phyloP scores from a whole-genome alignment of 2,888 invertebrate species.

The Bombylius major region DNA sequence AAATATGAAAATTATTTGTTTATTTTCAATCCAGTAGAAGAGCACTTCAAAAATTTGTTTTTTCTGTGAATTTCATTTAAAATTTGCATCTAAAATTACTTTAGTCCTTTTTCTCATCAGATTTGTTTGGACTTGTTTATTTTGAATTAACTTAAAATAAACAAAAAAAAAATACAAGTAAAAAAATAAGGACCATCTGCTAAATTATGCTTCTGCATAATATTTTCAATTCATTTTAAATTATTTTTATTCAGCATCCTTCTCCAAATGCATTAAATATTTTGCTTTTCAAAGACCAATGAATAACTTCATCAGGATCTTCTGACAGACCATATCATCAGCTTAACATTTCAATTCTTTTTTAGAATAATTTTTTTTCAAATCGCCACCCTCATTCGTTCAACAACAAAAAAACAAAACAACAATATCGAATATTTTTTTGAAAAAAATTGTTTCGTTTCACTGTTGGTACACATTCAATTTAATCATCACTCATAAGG shows the following conservation, averaged over 20 bases:
- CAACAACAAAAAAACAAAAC: not conserved
- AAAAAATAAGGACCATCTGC: too few relatives aligned
- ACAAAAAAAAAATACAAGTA: too few relatives aligned
- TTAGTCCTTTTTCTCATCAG: too few relatives aligned
- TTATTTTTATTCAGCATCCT: not conserved
- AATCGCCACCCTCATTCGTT: not conserved
- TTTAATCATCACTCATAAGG: slow-evolving; percentile 38
- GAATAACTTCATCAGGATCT: slow-evolving; percentile 5
- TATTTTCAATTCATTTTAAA: too few relatives aligned
- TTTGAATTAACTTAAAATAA: too few relatives aligned
- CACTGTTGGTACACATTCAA: slow-evolving; percentile 36
- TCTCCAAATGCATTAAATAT: not conserved
- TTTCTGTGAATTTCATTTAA: too few relatives aligned
- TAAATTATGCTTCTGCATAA: too few relatives aligned
- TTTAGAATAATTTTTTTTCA: not conserved
- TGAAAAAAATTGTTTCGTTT: slow-evolving; percentile 31
- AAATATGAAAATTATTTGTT: too few relatives aligned
- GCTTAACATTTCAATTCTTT: not conserved
- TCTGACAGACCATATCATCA: slow-evolving; percentile 1
- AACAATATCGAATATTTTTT: not conserved
- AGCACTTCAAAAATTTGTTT: too few relatives aligned
- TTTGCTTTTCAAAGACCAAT: not conserved
- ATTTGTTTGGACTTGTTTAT: too few relatives aligned
- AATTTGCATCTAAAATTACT: too few relatives aligned
- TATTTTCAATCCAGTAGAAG: too few relatives aligned